Evolutionary conservation across 2,797 vertebrate genomes (phyloP), one percentile per base, ranked within the genome.

Genomic region (Steatocranus sp.): DNA sequence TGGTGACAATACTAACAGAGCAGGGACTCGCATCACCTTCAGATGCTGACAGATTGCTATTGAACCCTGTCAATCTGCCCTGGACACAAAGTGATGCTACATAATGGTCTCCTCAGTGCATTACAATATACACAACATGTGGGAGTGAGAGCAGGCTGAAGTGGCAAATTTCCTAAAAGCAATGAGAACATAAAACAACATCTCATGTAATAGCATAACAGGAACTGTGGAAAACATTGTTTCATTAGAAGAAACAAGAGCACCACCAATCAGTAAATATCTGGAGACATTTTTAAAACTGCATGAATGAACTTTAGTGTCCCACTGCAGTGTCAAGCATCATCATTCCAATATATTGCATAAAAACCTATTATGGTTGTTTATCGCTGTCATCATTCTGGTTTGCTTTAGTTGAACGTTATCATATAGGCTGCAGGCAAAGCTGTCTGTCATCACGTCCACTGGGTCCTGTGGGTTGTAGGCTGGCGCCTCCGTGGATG

Each of bases 141-240:
- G 20, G 36, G 12, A 68, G 63, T 41, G 36, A 68, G 36, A 41
- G n/a, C 36, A 68, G 20, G 54, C 4, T 43, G 11, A 14, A 23
- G 70, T 11, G 58, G 79, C 2, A 6, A 23, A 25, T 18, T 7
- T 7, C 8, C 10, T 10, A 46, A 18, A 43, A 54, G 66, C 70
- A 38, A 17, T 3, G 79, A 82, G 46, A 11, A 30, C 14, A 56
- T 11, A 50, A 50, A 81, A 11, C 82, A 82, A 4, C 46, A 80
- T 6, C 14, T 2, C 23, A 53, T 34, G 2, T 1, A 81, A 30
- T 84, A 82, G 84, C 63, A 88, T 74, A 61, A 61, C 12, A 66
- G 2, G 6, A 63, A 88, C 41, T 56, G 81, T 79, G 66, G 75
- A 36, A 79, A 17, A 30, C 14, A 32, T 6, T 11, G 27, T 4